phyloP scores from a whole-genome alignment of 1,140 invertebrate genomes.

The Coenobita brevimanus region DNA sequence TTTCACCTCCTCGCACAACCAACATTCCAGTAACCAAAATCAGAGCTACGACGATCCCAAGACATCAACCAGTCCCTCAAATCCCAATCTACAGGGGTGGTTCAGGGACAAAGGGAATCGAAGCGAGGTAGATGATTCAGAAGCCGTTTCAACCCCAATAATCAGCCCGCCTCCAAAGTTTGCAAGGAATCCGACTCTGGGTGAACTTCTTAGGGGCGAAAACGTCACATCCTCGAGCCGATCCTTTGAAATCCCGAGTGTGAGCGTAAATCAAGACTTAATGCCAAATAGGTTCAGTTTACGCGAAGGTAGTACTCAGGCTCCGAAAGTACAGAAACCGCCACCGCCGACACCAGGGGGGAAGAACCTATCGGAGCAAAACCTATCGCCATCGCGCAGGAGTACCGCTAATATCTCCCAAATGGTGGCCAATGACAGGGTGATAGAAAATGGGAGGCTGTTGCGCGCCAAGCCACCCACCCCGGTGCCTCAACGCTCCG shows the following conservation, averaged over 20 bases:
- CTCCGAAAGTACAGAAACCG: no score
- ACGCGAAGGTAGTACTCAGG: neutral
- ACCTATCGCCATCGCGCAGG: constrained; percentile 29
- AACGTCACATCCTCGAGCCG: constrained; percentile 26
- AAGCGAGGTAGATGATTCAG: constrained; percentile 1
- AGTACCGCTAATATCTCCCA: constrained; percentile 41
- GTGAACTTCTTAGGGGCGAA: constrained; percentile 28
- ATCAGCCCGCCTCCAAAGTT: neutral
- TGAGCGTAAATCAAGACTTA: neutral
- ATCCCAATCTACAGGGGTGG: neutral
- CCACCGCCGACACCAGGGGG: neutral
- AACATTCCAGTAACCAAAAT: neutral
- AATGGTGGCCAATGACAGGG: neutral
- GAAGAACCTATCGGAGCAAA: constrained; percentile 33
- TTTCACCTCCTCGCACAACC: neutral
- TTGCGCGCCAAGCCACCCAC: neutral
- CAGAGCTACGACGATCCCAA: constrained; percentile 32
- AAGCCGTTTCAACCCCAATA: no score
- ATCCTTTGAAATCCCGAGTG: constrained; percentile 26
- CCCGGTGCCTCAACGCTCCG: constrained; percentile 11
- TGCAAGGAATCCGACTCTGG: constrained; percentile 35
- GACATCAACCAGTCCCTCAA: neutral
- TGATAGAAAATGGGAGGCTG: neutral
- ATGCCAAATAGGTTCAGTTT: no score
- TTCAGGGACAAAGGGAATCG: neutral